phyloP scores from a whole-genome alignment of 2,113 vertebrate species.

The Phalacrocorax carbo region DNA sequence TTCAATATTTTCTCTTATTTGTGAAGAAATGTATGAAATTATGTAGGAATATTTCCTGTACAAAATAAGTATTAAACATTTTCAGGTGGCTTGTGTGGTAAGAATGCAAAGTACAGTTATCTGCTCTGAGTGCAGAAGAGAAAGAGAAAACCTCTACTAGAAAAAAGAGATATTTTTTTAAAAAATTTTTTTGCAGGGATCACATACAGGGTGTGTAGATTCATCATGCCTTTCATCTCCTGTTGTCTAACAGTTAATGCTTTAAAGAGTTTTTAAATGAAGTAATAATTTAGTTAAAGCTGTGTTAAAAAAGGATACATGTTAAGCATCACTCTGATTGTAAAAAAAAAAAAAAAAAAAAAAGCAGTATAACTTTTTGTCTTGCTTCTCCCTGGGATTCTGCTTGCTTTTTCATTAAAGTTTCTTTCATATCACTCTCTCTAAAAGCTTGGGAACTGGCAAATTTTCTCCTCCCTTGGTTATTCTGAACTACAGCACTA shows the following conservation, averaged over 20 bases:
- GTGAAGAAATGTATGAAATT: neutral
- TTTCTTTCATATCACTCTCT: neutral
- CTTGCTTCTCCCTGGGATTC: neutral
- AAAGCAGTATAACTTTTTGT: neutral
- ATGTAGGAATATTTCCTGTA: neutral
- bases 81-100: neutral
- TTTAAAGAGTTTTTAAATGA: neutral
- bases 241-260: neutral
- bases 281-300: neutral
- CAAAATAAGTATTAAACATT: neutral
- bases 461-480: neutral
- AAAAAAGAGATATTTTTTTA: neutral
- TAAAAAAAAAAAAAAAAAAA: neutral
- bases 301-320: neutral
- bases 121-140: neutral
- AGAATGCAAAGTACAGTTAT: neutral
- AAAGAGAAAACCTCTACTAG: neutral
- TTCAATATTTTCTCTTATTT: neutral
- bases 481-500: neutral
- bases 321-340: neutral
- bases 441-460: neutral
- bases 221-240: neutral
- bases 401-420: neutral
- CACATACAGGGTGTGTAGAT: neutral
- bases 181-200: neutral